A percentile compares a stretch with the other conserved stretches of the same genome.
Conservation (phyloP, 2,113 vertebrate genomes). For the Neolamprologus hecqui region DNA sequence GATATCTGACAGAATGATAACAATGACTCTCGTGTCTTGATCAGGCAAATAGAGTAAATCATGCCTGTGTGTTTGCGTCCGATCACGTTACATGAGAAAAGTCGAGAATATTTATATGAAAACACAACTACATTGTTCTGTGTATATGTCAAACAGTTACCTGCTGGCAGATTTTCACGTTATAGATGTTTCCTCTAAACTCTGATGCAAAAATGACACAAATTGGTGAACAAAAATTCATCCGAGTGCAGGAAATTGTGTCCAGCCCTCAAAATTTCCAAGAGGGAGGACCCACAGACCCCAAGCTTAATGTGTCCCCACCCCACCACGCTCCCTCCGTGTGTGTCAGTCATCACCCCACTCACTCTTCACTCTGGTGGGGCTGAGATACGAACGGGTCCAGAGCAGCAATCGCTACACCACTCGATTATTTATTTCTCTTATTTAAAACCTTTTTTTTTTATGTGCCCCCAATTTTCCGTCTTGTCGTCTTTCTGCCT, state of each 20-base stretch:
- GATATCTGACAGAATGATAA: rapidly evolving
- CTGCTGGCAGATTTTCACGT: neutral
- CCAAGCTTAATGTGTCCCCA: neutral
- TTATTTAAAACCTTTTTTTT: neutral
- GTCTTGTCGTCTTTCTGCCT: conserved; percentile 5
- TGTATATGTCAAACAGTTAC: neutral
- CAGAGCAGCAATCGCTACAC: neutral
- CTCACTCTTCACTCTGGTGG: neutral
- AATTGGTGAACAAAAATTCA: neutral
- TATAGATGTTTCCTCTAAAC: neutral
- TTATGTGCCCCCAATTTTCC: conserved; percentile 10
- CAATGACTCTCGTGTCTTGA: rapidly evolving
- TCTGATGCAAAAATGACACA: neutral
- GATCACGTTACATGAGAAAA: neutral
- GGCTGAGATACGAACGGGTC: neutral
- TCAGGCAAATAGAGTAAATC: rapidly evolving
- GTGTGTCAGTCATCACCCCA: neutral
- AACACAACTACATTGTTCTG: neutral
- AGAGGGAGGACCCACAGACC: neutral
- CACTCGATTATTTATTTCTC: conserved; percentile 26
- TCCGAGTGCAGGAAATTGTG: neutral
- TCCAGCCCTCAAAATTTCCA: neutral
- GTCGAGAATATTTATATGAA: neutral
- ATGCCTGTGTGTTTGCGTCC: rapidly evolving
- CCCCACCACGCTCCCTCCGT: rapidly evolving